Conservation (phyloP, 2,113 vertebrate species). For the Procavia capensis region DNA sequence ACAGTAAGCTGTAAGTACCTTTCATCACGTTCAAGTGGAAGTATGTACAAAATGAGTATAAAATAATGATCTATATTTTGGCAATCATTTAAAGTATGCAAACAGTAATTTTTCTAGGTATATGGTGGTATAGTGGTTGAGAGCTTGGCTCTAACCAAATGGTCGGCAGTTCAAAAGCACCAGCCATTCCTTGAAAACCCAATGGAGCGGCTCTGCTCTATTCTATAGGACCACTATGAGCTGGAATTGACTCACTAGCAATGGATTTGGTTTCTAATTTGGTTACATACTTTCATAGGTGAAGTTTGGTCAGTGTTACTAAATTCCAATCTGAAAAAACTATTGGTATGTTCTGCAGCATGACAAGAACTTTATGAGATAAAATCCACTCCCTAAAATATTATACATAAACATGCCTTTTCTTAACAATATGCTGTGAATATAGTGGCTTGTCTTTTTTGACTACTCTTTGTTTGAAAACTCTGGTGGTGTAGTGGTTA, state of each 20-base stretch:
- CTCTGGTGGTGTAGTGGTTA: too few species aligned
- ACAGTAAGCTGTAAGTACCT: not conserved
- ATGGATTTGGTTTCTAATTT: too few species aligned
- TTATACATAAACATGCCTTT: not conserved
- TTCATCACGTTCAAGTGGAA: not conserved
- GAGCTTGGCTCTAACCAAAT: too few species aligned
- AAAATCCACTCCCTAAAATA: not conserved
- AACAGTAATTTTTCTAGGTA: not conserved
- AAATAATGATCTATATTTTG: not conserved
- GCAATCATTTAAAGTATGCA: not conserved
- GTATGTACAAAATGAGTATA: not conserved
- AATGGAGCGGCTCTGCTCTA: too few species aligned
- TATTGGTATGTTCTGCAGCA: not conserved
- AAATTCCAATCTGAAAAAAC: conserved; percentile 6
- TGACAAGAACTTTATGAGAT: not conserved
- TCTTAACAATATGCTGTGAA: not conserved
- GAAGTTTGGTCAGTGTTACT: not conserved
- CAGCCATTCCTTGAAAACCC: too few species aligned
- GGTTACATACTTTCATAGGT: not conserved
- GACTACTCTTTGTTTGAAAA: too few species aligned
- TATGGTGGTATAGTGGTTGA: too few species aligned
- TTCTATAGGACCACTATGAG: too few species aligned
- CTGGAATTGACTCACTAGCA: too few species aligned
- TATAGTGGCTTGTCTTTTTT: not conserved
- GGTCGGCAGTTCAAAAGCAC: too few species aligned